Base-by-base conservation (phyloP, 2,888 invertebrate species). In the Icerya purchasi region DNA sequence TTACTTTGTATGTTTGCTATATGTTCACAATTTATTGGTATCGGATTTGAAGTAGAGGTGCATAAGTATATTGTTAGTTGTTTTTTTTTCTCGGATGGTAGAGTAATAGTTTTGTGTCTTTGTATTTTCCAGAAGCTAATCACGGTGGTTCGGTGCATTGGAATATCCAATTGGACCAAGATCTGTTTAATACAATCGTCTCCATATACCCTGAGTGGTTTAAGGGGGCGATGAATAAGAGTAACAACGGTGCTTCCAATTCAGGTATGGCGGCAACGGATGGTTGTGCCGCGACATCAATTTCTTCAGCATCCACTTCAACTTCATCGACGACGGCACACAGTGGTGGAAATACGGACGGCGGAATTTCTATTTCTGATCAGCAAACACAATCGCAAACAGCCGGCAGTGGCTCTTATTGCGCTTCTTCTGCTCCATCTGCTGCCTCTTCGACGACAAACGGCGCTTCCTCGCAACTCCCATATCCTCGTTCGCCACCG, bases 131-230 rank as follows among this genome's bases (percentile, higher is more conserved):
- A 66, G 66, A 66, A 61, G 63, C 63, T 58, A 64, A 64, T 64
- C 65, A 65, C 63, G 65, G 67, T 64, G 67, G 66, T 60, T 66
- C 65, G 62, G 66, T 68, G 63, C 86, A 84, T 78, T 90, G 89
- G 89, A 85, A 85, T 77, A 83, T 90, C 72, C 86, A 88, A 75
- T 81, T 90, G 76, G 90, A 90, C 78, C 83, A 86, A 77, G 90
- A 90, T 77, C 80, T 90, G 70, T 82, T 90, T 73, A 86, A 90
- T 75, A 90, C 90, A 71, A 84, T 91, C 71, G 85, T 86, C 73
- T 84, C 86, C 69, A 87, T 88, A 74, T 90, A 89, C 76, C 90
- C 90, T 68, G 88, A 86, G 82, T 91, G 90, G 90, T 90, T 91
- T 78, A 84, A 84, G 73, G 75, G 74, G 66, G 5, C 36, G 36